Evolutionary conservation across 35 echinoderm and acorn worm genomes (phyloP).

Genomic region (Lytechinus variegatus): DNA sequence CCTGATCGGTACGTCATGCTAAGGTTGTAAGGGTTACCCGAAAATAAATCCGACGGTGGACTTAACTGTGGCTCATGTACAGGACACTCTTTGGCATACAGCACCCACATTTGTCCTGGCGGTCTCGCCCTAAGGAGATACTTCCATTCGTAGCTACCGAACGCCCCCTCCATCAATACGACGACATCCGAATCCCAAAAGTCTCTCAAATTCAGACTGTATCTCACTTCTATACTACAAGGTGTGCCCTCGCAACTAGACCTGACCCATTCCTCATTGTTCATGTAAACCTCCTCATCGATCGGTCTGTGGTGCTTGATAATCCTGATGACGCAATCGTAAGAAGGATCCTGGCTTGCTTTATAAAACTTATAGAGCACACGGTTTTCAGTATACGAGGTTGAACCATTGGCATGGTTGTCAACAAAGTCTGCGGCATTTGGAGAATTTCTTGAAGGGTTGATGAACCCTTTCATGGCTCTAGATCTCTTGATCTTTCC

Average conservation of each 20-base stretch:
- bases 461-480: background rate
- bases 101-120: slow-evolving; percentile 65
- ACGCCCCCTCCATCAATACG: slow-evolving; percentile 67
- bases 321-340: slow-evolving; percentile 55
- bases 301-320: slow-evolving; percentile 52
- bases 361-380: slow-evolving; percentile 33
- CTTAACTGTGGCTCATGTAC: slow-evolving; percentile 75
- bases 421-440: background rate
- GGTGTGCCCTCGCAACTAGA: slow-evolving; percentile 25
- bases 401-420: background rate
- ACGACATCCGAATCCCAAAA: slow-evolving; percentile 53
- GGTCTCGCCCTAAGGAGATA: slow-evolving; percentile 59
- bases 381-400: background rate
- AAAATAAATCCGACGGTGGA: slow-evolving; percentile 36
- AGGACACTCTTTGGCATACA: slow-evolving; percentile 73
- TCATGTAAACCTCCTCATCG: slow-evolving; percentile 42
- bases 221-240: slow-evolving; percentile 62
- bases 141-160: slow-evolving; percentile 56
- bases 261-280: slow-evolving; percentile 44
- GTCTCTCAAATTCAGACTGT: slow-evolving; percentile 60
- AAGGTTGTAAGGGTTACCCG: slow-evolving; percentile 71
- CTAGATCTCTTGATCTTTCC: background rate
- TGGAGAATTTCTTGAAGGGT: background rate
- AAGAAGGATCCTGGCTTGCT: slow-evolving; percentile 22
- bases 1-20: slow-evolving; percentile 58